A percentile compares a stretch with the other conserved stretches of the same genome.
These are phyloP conservation scores for Ibycter americanus DNA, from an alignment of 2,797 vertebrate genomes.

Conservation along the genomic window DNA sequence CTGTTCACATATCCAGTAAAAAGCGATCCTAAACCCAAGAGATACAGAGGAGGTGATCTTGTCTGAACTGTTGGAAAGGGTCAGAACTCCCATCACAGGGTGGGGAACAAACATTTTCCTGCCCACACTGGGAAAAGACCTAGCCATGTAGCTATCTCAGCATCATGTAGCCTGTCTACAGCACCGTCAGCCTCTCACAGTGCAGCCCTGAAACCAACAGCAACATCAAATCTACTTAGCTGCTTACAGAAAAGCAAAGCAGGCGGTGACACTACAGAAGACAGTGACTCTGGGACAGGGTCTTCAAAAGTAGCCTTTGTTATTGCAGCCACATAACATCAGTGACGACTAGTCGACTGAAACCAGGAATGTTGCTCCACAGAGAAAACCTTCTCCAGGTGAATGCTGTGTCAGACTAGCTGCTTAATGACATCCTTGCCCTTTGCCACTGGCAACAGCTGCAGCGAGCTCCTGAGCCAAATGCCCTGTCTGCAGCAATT, in stretches of 20 bases:
- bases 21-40: neutral
- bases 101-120: neutral
- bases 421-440: neutral
- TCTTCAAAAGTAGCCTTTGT: neutral
- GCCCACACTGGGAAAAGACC: neutral
- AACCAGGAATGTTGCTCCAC: neutral
- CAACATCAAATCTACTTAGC: neutral
- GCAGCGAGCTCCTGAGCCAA: neutral
- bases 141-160: neutral
- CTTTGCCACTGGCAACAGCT: neutral
- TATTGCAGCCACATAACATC: neutral
- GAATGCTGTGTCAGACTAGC: neutral
- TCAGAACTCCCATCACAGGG: neutral
- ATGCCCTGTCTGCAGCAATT: rapidly evolving
- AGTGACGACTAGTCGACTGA: neutral
- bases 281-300: neutral
- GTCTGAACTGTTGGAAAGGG: neutral
- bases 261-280: neutral
- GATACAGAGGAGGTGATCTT: neutral
- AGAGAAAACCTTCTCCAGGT: neutral
- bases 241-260: neutral
- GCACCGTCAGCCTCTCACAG: neutral
- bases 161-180: neutral
- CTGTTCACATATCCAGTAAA: neutral
- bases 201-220: neutral